phyloP scores from a whole-genome alignment of 2,797 vertebrate species.

The Sebastes iracundus region DNA sequence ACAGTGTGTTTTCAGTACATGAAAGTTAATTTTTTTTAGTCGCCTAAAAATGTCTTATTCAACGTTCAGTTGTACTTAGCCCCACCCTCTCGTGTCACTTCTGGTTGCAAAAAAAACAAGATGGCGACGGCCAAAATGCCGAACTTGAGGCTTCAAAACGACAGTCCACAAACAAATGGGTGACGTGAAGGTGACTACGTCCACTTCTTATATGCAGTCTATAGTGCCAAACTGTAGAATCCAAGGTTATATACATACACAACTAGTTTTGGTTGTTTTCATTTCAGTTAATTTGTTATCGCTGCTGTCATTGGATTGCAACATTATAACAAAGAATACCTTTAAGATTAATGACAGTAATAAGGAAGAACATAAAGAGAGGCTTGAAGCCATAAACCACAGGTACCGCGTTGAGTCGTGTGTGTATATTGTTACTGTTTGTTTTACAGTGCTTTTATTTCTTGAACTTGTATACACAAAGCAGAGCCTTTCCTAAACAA shows the following conservation, averaged over 20 bases:
- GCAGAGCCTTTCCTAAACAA: neutral
- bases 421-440: neutral
- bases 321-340: neutral
- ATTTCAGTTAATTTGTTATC: constrained; percentile 1
- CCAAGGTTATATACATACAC: neutral
- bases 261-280: neutral
- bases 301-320: neutral
- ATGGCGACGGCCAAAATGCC: too few species aligned
- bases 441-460: neutral
- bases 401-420: neutral
- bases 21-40: too few species aligned
- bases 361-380: neutral
- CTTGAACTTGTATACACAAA: neutral
- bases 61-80: too few species aligned
- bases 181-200: too few species aligned
- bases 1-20: too few species aligned
- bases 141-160: too few species aligned
- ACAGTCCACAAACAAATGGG: neutral
- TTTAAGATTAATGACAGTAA: constrained; percentile 15
- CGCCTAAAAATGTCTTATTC: too few species aligned
- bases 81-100: too few species aligned
- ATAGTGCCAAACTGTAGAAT: neutral
- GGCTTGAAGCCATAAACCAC: neutral
- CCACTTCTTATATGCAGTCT: too few species aligned
- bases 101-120: too few species aligned